Evolutionary conservation across 92 coral and sea anemone species (phyloP).

Genomic region (Epizoanthus fatuus): DNA sequence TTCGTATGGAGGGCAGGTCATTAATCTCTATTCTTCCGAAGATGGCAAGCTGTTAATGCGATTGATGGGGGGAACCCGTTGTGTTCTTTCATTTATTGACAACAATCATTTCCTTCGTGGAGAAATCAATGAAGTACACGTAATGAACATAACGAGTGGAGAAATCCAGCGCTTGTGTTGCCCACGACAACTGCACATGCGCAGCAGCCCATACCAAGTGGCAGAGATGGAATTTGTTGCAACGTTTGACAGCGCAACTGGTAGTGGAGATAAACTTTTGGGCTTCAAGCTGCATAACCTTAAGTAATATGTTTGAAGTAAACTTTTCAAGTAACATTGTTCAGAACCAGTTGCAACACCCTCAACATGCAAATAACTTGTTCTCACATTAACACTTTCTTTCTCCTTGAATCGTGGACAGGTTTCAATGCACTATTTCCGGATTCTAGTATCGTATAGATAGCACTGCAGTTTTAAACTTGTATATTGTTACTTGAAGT

Average conservation of each 20-base stretch:
- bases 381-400: no score
- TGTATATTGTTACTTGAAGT: no score
- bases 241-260: background rate
- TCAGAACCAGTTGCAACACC: background rate
- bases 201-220: conserved; percentile 11
- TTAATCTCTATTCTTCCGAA: conserved; percentile 23
- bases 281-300: conserved; percentile 30
- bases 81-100: conserved; percentile 31
- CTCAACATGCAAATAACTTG: no score
- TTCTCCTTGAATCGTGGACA: no score
- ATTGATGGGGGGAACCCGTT: conserved; percentile 2
- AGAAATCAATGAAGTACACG: background rate
- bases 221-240: conserved; percentile 23
- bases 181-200: background rate
- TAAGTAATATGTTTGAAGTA: background rate
- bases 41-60: conserved; percentile 26
- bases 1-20: background rate
- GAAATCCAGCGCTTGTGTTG: conserved; percentile 5
- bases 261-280: background rate
- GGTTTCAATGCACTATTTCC: no score
- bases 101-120: conserved; percentile 30
- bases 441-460: no score
- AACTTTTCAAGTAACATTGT: background rate
- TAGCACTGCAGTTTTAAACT: no score
- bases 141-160: conserved; percentile 8